Evolutionary conservation across 2,113 vertebrate genomes (phyloP), one percentile per base, ranked within the genome.

Genomic region (Eidolon helvum): DNA sequence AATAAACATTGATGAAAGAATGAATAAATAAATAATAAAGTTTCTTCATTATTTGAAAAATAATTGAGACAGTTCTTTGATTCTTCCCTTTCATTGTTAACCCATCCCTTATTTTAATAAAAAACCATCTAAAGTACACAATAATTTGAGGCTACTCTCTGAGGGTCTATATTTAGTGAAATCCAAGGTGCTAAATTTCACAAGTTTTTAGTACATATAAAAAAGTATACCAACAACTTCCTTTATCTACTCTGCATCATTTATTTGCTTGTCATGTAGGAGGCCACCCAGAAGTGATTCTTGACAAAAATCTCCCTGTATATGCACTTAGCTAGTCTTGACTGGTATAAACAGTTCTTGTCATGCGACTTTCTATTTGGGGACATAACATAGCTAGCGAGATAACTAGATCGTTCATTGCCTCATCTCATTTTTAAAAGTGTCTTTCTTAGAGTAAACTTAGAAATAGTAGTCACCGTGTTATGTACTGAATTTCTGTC

Each of bases 1-100:
- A 72, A 91, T 53, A 61, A 69, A 77, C 33, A 6, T 19, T 93
- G 83, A 43, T 79, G 83, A 89, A 89, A 77, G 22, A 28, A 53
- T 43, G 28, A 92, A 91, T 53, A 53, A 90, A 72, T 90, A 66
- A 97, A 63, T 87, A 26, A 45, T 87, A 63, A 96, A 97, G 97
- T 96, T 96, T 86, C 65, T 24, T 80, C 91, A 35, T 79, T 68
- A 69, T 92, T 4, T 50, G 21, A 92, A 78, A 72, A 90, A 50
- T 74, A n/a, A 9, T 66, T 75, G 48, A 80, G 18, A 82, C 6
- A 35, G 18, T n/a, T 77, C 26, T 83, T 69, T 77, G 15, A 71
- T 89, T 78, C n/a, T 92, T 88, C 11, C 6, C 43, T 53, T 89
- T 95, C 45, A 57, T 24, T 92, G 63, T 72, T 78, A 95, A 69